Evolutionary conservation across 2,888 invertebrate genomes (phyloP).

Genomic region (Serripes groenlandicus): DNA sequence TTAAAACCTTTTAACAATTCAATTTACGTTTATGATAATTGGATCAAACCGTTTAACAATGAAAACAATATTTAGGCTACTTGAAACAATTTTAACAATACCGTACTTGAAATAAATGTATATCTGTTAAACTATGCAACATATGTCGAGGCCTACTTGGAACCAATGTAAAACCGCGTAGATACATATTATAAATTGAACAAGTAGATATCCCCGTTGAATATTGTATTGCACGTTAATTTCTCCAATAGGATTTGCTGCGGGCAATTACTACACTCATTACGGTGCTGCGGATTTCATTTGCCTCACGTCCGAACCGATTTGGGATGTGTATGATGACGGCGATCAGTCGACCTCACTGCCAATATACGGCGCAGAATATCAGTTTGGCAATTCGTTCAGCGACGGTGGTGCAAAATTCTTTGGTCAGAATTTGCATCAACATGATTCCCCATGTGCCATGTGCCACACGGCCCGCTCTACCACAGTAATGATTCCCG

Average conservation of each 20-base stretch:
- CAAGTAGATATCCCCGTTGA: no score
- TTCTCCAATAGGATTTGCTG: constrained; percentile 13
- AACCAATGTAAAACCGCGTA: no score
- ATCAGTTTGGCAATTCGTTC: constrained; percentile 1
- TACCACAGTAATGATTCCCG: constrained; percentile 59
- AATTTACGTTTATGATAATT: no score
- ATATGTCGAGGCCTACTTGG: no score
- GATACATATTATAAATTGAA: no score
- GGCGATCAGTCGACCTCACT: background rate
- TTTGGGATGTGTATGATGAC: constrained; percentile 12
- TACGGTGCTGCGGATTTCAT: constrained; percentile 25
- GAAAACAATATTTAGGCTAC: no score
- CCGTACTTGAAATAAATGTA: no score
- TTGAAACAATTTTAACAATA: no score
- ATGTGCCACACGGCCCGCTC: background rate
- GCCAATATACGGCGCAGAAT: constrained; percentile 16
- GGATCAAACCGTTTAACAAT: no score
- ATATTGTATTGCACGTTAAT: no score
- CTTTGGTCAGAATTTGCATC: constrained; percentile 3
- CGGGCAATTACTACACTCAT: background rate
- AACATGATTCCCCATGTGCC: constrained; percentile 25
- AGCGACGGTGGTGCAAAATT: constrained; percentile 12
- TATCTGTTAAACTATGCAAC: no score
- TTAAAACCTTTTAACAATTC: no score
- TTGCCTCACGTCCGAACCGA: constrained; percentile 3